Evolutionary conservation across 2,888 invertebrate genomes (phyloP), one percentile per base, ranked within the genome.

Genomic region (Cephus sareptanus): DNA sequence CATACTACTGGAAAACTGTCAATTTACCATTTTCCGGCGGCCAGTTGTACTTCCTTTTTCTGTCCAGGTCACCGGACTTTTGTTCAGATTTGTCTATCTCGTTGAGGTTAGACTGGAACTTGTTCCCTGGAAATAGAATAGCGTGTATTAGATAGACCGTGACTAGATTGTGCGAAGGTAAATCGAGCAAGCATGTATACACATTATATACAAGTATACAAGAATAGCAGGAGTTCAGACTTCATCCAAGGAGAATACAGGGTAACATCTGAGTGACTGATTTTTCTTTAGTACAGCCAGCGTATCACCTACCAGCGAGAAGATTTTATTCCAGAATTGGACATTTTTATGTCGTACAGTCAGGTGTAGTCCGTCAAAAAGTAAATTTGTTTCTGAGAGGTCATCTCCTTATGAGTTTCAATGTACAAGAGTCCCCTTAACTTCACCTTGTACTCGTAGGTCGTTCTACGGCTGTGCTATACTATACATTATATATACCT

Each of bases 71-170:
- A 74, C 83, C 87, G n/a, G 89, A 89, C 78, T 91, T 91, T 80
- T 92, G 92, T 83, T 92, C 92, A 76, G 92, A 92, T 82, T 92
- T 92, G 83, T 90, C 92, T 81, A 92, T 89, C 79, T 92, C 91
- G 84, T 91, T 92, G 77, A 92, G 86, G 83, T 91, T 92, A 34
- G 91, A 91, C 83, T 90, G 90, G 78, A 86, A 86, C 84, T 91
- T 91, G 75, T 84, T 87, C 79, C 90, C 91, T 90, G 88, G 31
- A 87, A 87, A 74, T 74, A 80, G 68, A 83, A 81, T 76, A 56
- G 23, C 56, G 56, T 23, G 23, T 56, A 56, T 56, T 56, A 56
- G 56, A 56, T 56, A 23, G 23, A 56, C 56, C 56, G 23, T 56
- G 56, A 23, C 23, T 23, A 56, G 56, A 56, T 56, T 56, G 23